Base-by-base conservation (phyloP, 1,140 invertebrate genomes). In the Gonioctena quinquepunctata region DNA sequence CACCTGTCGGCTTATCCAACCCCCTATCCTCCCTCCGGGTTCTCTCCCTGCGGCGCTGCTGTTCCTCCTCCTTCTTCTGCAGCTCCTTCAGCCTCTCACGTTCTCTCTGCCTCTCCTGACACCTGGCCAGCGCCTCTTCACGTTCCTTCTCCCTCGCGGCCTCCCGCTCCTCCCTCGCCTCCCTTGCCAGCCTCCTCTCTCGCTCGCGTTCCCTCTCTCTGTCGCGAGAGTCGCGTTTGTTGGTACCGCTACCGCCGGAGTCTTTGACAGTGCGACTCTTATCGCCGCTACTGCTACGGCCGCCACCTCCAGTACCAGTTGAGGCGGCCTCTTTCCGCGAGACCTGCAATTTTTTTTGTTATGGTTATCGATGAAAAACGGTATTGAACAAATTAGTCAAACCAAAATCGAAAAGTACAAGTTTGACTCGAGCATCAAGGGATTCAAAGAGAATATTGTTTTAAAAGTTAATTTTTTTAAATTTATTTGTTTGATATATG, bases 71-170 rank as follows among this genome's bases (percentile, higher is more conserved):
- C 80, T 86, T 75, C 33, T 42, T 42, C 33, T 42, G 33, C 33
- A 42, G 1, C 33, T 42, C 33, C 75, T 84, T 64, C 70, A 87
- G 81, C 67, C 90, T 83, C 71, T 90, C 89, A 3, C 89, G 82
- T 66, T 90, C 89, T 64, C 89, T 84, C 69, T 88, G 86, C 6
- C 86, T 81, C 68, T 88, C 87, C 74, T 88, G 86, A 69, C 86
- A 85, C 26, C 87, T 81, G 0, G 86, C 86, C 66, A 87, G 76
- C 0, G 86, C 86, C 69, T 88, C 87, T 80, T 90, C 84, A 74
- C 87, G 80, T 73, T 88, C 86, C 74, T 87, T 88, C 68, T 88
- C 85, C 16, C 86, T 76, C 1, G 85, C 85, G 0, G 86, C 84
- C 71, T 87, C 85, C 2, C 85, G 78, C 65, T 85, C 83, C 26